phyloP scores from a whole-genome alignment of 2,797 vertebrate genomes.

The Ciconia nigra region DNA sequence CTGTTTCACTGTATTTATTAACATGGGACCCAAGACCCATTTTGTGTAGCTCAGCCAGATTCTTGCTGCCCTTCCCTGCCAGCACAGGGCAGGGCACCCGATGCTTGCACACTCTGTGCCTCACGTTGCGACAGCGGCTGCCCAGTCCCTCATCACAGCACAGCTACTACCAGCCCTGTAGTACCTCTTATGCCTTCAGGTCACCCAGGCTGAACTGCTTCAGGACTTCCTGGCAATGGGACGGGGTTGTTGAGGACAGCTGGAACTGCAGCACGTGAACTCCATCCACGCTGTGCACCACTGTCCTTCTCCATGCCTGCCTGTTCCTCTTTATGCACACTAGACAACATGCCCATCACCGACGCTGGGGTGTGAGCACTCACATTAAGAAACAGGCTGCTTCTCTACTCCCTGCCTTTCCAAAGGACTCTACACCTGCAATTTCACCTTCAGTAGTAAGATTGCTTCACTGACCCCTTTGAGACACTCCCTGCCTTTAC shows the following conservation, averaged over 20 bases:
- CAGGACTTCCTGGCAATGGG: background rate
- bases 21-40: background rate
- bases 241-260: background rate
- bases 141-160: background rate
- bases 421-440: background rate
- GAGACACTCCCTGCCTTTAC: background rate
- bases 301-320: fast-evolving
- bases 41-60: background rate
- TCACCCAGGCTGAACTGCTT: background rate
- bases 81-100: background rate
- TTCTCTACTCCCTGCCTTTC: background rate
- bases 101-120: background rate
- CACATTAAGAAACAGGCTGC: background rate
- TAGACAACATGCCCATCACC: background rate
- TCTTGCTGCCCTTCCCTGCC: background rate
- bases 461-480: background rate
- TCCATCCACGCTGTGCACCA: background rate
- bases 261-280: background rate
- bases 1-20: background rate
- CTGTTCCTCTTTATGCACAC: background rate
- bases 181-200: background rate
- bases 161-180: background rate
- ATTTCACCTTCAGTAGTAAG: background rate
- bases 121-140: background rate
- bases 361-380: background rate